phyloP scores from a whole-genome alignment of 2,113 vertebrate genomes.

The human (Homo sapiens) region GRCh38 chr4:138094001-138094500 shows the following conservation, averaged over 20 bases:
- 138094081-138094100: background rate
- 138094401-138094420: background rate
- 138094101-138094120: constrained; percentile 14
- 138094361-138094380: background rate
- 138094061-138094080: background rate
- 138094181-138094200: constrained; percentile 47
- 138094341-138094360: background rate
- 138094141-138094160: constrained; percentile 49
- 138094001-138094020: background rate
- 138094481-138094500: background rate
- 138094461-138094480: background rate
- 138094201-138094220: background rate
- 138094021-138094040: background rate
- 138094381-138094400: background rate
- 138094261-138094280: background rate
- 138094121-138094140: constrained; percentile 31
- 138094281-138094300: background rate
- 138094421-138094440: background rate
- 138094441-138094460: background rate
- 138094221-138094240: background rate
- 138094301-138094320: background rate
- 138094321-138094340: constrained; percentile 16
- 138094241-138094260: background rate
- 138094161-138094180: constrained; percentile 53
- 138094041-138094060: constrained; percentile 10